phyloP scores from a whole-genome alignment of 2,113 vertebrate genomes.

The Pleuronectes platessa region DNA sequence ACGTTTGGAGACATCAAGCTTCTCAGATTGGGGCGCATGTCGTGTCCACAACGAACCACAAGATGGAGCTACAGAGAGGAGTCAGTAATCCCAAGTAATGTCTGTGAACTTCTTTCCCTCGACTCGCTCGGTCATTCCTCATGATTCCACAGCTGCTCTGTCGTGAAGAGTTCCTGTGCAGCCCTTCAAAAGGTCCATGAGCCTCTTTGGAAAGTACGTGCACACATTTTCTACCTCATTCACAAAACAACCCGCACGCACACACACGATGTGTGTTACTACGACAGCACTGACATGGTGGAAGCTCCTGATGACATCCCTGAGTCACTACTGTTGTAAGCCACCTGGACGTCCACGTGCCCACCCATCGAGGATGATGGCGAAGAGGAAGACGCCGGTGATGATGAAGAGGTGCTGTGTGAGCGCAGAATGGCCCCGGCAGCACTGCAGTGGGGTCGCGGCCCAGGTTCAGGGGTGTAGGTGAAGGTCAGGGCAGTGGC shows the following conservation, averaged over 20 bases:
- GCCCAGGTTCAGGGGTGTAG: conserved; percentile 96
- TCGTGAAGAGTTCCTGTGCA: conserved; percentile 42
- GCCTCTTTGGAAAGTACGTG: conserved; percentile 54
- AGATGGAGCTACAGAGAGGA: conserved; percentile 58
- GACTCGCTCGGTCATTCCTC: background rate
- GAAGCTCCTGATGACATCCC: conserved; percentile 82
- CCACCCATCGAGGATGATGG: conserved; percentile 83
- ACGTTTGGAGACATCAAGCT: background rate
- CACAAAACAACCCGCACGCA: background rate
- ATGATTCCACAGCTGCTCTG: conserved; percentile 23
- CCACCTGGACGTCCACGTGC: conserved; percentile 82
- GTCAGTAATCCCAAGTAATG: conserved; percentile 5
- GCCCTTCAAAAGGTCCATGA: conserved; percentile 54
- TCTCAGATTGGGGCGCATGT: conserved; percentile 5
- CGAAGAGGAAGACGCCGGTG: conserved; percentile 82
- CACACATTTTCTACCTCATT: conserved; percentile 9
- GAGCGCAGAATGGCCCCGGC: conserved; percentile 94
- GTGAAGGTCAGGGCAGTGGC: conserved; percentile 97
- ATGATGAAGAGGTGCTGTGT: conserved; percentile 88
- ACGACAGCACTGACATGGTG: conserved; percentile 90
- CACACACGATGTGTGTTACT: conserved; percentile 48
- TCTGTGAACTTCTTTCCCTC: background rate
- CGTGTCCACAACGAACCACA: conserved; percentile 76
- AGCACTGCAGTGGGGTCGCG: conserved; percentile 94
- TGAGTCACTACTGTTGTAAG: conserved; percentile 87